phyloP scores from a whole-genome alignment of 37 sponge, comb jelly and placozoan species.

The Oopsacas minuta region DNA sequence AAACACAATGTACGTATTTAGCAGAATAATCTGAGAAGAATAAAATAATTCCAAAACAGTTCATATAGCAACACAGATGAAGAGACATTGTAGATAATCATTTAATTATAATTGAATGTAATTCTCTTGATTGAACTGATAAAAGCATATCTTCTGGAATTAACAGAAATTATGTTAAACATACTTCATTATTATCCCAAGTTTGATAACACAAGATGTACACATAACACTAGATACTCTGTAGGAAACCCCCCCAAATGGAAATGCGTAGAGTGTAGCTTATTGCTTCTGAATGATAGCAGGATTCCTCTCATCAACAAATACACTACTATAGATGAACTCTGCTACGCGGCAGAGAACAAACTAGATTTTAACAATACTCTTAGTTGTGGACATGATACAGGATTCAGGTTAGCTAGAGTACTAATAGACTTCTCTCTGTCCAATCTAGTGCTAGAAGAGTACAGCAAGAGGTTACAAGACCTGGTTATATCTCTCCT shows the following conservation, averaged over 20 bases:
- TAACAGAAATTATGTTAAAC: background rate
- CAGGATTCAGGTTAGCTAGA: background rate
- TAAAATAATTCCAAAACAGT: no score
- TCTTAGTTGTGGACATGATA: background rate
- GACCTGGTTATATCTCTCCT: background rate
- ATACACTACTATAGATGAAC: background rate
- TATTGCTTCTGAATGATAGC: background rate
- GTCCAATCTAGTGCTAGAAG: background rate
- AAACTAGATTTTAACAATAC: background rate
- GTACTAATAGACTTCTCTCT: constrained; percentile 3
- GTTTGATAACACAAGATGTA: background rate
- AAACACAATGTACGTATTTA: no score
- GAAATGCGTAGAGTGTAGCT: constrained; percentile 5
- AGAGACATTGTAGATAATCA: no score
- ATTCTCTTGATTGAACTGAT: background rate
- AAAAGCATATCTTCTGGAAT: background rate
- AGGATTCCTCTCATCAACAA: constrained; percentile 5
- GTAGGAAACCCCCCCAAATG: constrained; percentile 10
- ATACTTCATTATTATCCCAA: background rate
- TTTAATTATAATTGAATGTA: constrained; percentile 9
- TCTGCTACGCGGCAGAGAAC: constrained; percentile 6
- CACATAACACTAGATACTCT: background rate
- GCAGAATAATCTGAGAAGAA: no score
- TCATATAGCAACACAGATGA: no score
- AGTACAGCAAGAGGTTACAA: background rate